phyloP scores from a whole-genome alignment of 2,113 vertebrate genomes.

The Heloderma charlesbogerti region DNA sequence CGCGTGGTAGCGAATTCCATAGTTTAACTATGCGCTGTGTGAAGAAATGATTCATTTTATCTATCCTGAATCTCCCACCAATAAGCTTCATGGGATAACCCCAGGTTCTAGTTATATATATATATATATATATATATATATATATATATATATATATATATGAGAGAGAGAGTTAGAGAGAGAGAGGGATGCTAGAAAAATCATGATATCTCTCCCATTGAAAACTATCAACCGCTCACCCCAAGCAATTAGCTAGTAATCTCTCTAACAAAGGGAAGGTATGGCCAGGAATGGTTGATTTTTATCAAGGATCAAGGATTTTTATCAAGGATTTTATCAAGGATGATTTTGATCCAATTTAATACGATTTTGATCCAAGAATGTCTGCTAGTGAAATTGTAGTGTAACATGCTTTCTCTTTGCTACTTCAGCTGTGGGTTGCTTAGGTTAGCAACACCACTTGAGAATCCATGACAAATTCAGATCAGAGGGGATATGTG shows the following conservation, averaged over 20 bases:
- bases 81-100: no score
- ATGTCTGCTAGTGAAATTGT: slow-evolving; percentile 31
- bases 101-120: no score
- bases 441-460: no score
- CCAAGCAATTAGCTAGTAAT: not conserved
- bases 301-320: slow-evolving; percentile 10
- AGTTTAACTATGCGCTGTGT: no score
- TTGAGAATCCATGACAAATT: not conserved
- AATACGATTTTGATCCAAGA: not conserved
- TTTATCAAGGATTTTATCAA: not conserved
- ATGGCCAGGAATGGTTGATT: not conserved
- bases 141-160: no score
- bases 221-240: not conserved
- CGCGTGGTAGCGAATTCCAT: no score
- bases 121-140: no score
- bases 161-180: no score
- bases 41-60: no score
- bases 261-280: not conserved
- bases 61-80: no score
- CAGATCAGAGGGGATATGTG: slow-evolving; percentile 45
- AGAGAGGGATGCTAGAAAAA: not conserved
- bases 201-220: not conserved
- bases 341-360: not conserved
- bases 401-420: not conserved
- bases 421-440: slow-evolving; percentile 17